A percentile compares a stretch with the other conserved stretches of the same genome.
These are phyloP conservation scores for Melieria omissa DNA, from an alignment of 2,888 invertebrate species.

Conservation along the genomic window DNA sequence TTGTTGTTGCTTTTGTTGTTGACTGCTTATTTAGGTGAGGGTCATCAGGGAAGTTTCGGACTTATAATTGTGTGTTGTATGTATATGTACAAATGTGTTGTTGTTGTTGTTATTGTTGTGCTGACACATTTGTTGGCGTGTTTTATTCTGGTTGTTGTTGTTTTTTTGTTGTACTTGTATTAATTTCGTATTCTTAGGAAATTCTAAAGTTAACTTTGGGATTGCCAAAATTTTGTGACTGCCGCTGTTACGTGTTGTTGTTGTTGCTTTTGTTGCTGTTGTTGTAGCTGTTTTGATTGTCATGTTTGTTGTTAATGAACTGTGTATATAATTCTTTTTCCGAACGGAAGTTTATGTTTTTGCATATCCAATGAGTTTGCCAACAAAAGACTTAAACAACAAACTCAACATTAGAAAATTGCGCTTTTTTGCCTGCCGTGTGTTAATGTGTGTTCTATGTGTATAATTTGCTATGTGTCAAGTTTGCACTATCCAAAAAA, in stretches of 20 bases:
- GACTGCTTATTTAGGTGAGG: conserved; percentile 44
- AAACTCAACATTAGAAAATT: too few relatives aligned
- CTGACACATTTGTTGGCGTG: background rate
- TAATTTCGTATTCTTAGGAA: background rate
- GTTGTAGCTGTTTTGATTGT: conserved; percentile 6
- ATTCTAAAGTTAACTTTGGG: background rate
- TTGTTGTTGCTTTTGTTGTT: conserved; percentile 16
- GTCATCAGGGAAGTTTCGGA: conserved; percentile 43
- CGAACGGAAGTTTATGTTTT: too few relatives aligned
- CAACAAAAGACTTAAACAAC: too few relatives aligned
- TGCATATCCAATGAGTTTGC: too few relatives aligned
- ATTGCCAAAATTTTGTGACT: background rate
- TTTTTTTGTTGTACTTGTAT: conserved; percentile 7
- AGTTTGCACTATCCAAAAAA: too few relatives aligned
- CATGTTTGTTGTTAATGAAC: background rate
- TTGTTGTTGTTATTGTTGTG: background rate
- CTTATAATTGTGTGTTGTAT: background rate
- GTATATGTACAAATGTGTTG: background rate
- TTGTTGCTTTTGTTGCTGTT: background rate
- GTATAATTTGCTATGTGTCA: too few relatives aligned
- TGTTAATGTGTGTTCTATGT: too few relatives aligned
- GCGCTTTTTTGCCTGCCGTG: too few relatives aligned
- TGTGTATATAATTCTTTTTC: too few relatives aligned
- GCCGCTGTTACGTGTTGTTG: background rate
- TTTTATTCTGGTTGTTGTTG: conserved; percentile 9